A percentile compares a stretch with the other conserved stretches of the same genome.
These are phyloP conservation scores for Scaptomyza graminum DNA, from an alignment of 1,140 invertebrate genomes.

Conservation along the genomic window DNA sequence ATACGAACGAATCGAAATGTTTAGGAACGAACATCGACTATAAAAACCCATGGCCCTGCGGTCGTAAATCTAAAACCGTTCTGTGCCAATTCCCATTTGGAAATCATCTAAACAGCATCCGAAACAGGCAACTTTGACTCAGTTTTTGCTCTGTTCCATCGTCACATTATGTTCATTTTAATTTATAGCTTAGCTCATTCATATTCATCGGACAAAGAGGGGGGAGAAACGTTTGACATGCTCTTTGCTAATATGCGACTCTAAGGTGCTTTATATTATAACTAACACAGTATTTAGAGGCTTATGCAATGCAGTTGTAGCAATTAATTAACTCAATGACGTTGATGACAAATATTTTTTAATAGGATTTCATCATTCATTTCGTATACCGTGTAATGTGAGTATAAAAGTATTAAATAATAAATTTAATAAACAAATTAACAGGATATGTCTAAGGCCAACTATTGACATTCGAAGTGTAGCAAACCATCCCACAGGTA, in stretches of 20 bases:
- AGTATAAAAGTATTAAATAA: too few species aligned
- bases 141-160: conserved; percentile 42
- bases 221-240: conserved; percentile 21
- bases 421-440: too few species aligned
- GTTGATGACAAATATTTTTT: conserved; percentile 36
- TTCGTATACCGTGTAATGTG: conserved; percentile 1
- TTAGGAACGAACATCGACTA: conserved; percentile 9
- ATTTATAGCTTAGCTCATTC: conserved; percentile 67
- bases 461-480: not conserved
- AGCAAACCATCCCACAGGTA: not conserved
- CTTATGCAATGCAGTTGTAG: conserved; percentile 45
- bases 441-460: conserved; percentile 7
- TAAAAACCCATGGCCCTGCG: conserved; percentile 49
- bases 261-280: not conserved
- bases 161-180: conserved; percentile 54
- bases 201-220: conserved; percentile 48
- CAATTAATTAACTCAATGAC: conserved; percentile 52
- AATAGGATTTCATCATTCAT: conserved; percentile 2
- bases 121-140: conserved; percentile 24
- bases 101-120: conserved; percentile 30
- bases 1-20: conserved; percentile 3
- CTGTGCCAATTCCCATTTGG: conserved; percentile 65
- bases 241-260: conserved; percentile 49
- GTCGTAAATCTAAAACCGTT: conserved; percentile 56
- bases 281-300: conserved; percentile 1